These are phyloP conservation scores for Cheilosia impressa DNA, from an alignment of 2,888 invertebrate genomes.

Conservation along the genomic window DNA sequence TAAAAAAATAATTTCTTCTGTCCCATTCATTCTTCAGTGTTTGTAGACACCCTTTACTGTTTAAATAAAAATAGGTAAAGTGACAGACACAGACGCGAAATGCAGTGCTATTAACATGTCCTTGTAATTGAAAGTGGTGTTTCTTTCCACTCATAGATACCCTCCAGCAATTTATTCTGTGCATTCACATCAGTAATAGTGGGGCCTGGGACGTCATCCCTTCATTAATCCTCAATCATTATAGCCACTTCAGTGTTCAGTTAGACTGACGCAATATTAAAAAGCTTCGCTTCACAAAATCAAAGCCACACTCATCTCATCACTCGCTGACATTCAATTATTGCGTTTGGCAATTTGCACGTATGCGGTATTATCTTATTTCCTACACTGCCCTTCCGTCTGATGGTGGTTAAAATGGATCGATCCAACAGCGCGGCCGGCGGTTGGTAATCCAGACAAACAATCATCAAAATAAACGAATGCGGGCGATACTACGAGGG, in stretches of 20 bases:
- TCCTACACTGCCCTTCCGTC: background rate
- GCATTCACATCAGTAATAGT: too few species aligned
- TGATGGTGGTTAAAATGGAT: background rate
- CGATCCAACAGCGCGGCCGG: background rate
- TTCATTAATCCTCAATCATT: slow-evolving; percentile 3
- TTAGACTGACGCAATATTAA: slow-evolving; percentile 2
- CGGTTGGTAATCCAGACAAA: slow-evolving; percentile 41
- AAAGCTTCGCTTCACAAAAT: slow-evolving; percentile 18
- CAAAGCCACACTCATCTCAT: slow-evolving; percentile 30
- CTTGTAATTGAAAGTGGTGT: too few species aligned
- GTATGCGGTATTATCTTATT: slow-evolving; percentile 11
- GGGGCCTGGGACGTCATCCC: too few species aligned
- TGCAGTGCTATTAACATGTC: too few species aligned
- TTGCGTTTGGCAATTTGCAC: slow-evolving; percentile 49
- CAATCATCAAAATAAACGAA: slow-evolving; percentile 54
- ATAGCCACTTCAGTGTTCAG: background rate
- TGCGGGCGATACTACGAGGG: slow-evolving; percentile 9
- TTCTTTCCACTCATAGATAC: too few species aligned
- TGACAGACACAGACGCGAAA: too few species aligned
- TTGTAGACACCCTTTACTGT: too few species aligned
- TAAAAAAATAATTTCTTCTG: too few species aligned
- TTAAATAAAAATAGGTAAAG: too few species aligned
- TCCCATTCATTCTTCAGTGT: too few species aligned
- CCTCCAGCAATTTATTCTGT: too few species aligned
- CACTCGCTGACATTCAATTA: slow-evolving; percentile 22